phyloP scores from a whole-genome alignment of 1,140 invertebrate species.

The Leguminivora glycinivorella region DNA sequence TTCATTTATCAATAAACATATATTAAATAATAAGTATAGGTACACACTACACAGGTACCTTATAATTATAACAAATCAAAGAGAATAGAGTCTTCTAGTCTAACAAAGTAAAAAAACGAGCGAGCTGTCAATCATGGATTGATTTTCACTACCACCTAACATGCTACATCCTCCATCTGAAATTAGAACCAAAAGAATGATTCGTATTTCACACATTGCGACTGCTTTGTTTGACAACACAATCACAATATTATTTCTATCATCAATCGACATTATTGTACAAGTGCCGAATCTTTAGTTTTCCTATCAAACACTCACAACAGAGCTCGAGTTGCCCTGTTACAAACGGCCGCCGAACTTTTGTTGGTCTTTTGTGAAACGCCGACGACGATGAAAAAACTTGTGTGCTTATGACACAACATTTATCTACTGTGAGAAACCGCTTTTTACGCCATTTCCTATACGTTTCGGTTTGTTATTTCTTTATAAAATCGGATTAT shows the following conservation, averaged over 20 bases:
- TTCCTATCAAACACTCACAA: slow-evolving; percentile 72
- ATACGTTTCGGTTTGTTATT: slow-evolving; percentile 36
- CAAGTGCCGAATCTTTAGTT: slow-evolving; percentile 60
- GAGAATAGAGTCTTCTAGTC: too few species aligned
- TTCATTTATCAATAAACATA: too few species aligned
- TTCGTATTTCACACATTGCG: slow-evolving; percentile 28
- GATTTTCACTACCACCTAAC: neutral
- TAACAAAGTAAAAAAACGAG: neutral
- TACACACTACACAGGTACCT: too few species aligned
- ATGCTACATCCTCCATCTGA: neutral
- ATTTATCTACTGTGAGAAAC: slow-evolving; percentile 54
- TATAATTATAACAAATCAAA: too few species aligned
- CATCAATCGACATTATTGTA: slow-evolving; percentile 52
- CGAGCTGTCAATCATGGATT: neutral
- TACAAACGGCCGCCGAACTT: slow-evolving; percentile 62
- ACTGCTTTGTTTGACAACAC: slow-evolving; percentile 42
- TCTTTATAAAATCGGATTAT: slow-evolving; percentile 41
- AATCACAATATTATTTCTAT: slow-evolving; percentile 39
- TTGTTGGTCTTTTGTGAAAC: slow-evolving; percentile 57
- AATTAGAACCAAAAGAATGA: neutral
- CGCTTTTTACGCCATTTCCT: slow-evolving; percentile 45
- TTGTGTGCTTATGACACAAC: slow-evolving; percentile 59
- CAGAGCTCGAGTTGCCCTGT: slow-evolving; percentile 54
- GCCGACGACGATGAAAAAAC: slow-evolving; percentile 55
- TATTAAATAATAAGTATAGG: too few species aligned